Percentiles rank a stretch among this genome's conserved stretches.
Evolutionary conservation across 1,140 invertebrate species (phyloP).

Genomic region (Drosophila biarmipes): DNA sequence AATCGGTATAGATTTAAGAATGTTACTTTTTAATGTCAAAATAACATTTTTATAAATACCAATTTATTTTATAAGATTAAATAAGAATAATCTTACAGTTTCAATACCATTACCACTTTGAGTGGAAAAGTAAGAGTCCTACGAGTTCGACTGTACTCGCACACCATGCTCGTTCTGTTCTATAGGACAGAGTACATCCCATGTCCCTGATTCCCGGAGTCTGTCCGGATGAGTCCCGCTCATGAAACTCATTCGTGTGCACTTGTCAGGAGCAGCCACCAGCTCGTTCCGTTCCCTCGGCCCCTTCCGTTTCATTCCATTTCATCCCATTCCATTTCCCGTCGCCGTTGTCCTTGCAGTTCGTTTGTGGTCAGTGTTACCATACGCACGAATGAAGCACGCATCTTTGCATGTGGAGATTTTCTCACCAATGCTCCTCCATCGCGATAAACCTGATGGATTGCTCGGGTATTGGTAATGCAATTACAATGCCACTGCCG

Average conservation of each 20-base stretch:
- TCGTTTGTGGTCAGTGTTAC: constrained; percentile 41
- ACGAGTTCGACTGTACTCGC: not conserved
- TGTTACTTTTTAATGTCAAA: no score
- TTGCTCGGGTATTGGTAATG: constrained; percentile 17
- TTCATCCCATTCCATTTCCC: constrained; percentile 14
- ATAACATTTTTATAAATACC: no score
- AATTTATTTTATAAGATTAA: no score
- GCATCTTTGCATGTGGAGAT: constrained; percentile 9
- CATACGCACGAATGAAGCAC: constrained; percentile 12
- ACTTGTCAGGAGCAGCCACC: constrained; percentile 52
- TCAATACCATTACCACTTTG: no score
- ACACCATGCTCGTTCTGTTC: no score
- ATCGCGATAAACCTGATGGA: constrained; percentile 5
- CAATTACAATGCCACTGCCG: constrained; percentile 39
- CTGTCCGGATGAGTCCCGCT: constrained; percentile 32
- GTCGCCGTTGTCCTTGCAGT: constrained; percentile 17
- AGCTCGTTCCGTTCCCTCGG: constrained; percentile 5
- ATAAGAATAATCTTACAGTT: no score
- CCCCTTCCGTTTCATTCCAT: constrained; percentile 9
- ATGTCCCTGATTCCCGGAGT: constrained; percentile 9
- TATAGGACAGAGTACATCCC: not conserved
- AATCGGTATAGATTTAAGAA: no score
- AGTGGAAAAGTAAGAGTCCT: no score
- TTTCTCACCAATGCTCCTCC: not conserved
- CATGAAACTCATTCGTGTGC: constrained; percentile 61